Base-by-base conservation (phyloP, 2,888 invertebrate species). In the Pristionchus entomophagus region DNA sequence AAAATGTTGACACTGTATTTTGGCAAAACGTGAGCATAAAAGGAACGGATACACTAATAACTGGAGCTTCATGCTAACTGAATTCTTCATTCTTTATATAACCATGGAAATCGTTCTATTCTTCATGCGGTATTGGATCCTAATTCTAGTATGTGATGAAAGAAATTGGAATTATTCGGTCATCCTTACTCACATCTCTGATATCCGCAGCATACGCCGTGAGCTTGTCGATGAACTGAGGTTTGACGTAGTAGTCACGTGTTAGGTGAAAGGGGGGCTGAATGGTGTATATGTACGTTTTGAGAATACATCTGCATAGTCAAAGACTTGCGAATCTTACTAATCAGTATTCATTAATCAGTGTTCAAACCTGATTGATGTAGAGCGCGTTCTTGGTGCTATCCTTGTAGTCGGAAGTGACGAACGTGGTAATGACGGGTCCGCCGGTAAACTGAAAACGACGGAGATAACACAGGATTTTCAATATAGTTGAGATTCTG, bases 201-300 rank as follows among this genome's bases (percentile, higher is more conserved):
- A 87, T 49, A 26, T 53, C 53, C 1, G 35, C 17, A 22, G 78
- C 85, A 62, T 89, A 89, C 5, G 69, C 73, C 62, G 87, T 83
- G n/a, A 89, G 51, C 8, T 88, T 45, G 49, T 22, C 45, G n/a
- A 87, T 80, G 84, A 88, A 88, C 59, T 85, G 82, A 38, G 87
- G 87, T 56, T 87, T 85, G 35, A 88, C 78, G 83, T 86, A 89
- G 86, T 85, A 89, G 78, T 89, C 89, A 32, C 86, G 86, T 19
- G 89, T 86, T 26, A 84, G 38, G 22, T n/a, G 19, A 19, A 88
- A 86, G 0, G 41, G 69, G n/a, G 86, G 85, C 85, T 56, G 69
- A 87, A 87, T 32, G 26, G 22, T n/a, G n/a, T n/a, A n/a, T n/a
- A n/a, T n/a, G n/a, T n/a, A n/a, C n/a, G n/a, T n/a, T n/a, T n/a